A percentile compares a stretch with the other conserved stretches of the same genome.
Evolutionary conservation across 2,113 vertebrate species (phyloP).

Genomic region (Paracanthobrama guichenoti): DNA sequence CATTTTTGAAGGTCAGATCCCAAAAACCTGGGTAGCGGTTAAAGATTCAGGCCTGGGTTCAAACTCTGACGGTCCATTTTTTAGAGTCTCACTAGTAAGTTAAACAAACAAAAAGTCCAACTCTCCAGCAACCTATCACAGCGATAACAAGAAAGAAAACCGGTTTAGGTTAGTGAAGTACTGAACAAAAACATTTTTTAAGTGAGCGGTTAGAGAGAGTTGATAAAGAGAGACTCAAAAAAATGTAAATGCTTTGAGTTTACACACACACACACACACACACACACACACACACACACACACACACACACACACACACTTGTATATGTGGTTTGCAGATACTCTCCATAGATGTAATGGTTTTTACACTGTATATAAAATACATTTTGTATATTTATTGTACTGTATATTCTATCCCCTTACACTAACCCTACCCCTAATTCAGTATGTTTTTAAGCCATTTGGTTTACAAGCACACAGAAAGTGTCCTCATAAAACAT

Average conservation of each 20-base stretch:
- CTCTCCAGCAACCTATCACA: neutral
- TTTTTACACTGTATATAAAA: too few relatives aligned
- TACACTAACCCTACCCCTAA: too few relatives aligned
- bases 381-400: too few relatives aligned
- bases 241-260: neutral
- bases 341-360: too few relatives aligned
- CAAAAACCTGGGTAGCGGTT: neutral
- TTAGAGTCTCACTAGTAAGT: neutral
- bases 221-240: neutral
- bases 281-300: slow-evolving; percentile 34
- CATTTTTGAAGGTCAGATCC: neutral
- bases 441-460: too few relatives aligned
- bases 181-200: neutral
- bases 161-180: neutral
- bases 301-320: too few relatives aligned
- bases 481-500: too few relatives aligned
- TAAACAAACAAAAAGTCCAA: neutral
- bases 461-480: too few relatives aligned
- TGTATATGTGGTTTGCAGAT: too few relatives aligned
- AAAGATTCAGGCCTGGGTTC: neutral
- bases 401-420: too few relatives aligned
- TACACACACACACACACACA: neutral
- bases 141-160: neutral
- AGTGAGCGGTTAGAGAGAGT: neutral
- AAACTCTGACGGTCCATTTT: neutral